Conservation (phyloP, 2,888 invertebrate species). For the Petrolisthes manimaculis region DNA sequence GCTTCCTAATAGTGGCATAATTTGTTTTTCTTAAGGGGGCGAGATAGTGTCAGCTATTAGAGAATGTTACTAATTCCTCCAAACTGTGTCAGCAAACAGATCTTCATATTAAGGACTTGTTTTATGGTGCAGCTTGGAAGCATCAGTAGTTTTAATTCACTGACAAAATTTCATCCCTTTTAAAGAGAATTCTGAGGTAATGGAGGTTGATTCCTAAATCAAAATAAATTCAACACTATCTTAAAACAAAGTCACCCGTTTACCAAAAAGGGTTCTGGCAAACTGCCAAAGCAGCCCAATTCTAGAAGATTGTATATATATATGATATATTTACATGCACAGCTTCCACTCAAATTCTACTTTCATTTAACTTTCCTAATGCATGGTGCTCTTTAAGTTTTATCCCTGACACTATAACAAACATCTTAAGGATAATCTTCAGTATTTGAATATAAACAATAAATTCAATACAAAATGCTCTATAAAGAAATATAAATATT, state of each 20-base stretch:
- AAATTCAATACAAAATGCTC: too few species aligned
- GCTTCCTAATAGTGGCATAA: slow-evolving; percentile 8
- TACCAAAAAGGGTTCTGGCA: slow-evolving; percentile 30
- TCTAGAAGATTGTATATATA: slow-evolving; percentile 18
- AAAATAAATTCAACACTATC: slow-evolving; percentile 21
- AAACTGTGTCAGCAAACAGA: too few species aligned
- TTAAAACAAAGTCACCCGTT: slow-evolving; percentile 38
- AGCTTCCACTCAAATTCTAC: neutral
- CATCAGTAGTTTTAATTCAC: too few species aligned
- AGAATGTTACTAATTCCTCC: too few species aligned
- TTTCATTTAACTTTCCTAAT: neutral
- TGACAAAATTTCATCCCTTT: slow-evolving; percentile 4
- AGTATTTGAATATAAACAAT: too few species aligned
- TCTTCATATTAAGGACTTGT: too few species aligned
- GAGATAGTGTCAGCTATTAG: too few species aligned
- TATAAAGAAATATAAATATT: too few species aligned
- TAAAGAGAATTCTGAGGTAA: slow-evolving; percentile 31
- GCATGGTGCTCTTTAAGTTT: neutral
- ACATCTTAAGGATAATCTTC: too few species aligned
- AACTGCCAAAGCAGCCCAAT: slow-evolving; percentile 33
- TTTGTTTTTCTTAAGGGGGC: neutral
- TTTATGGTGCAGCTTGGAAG: too few species aligned
- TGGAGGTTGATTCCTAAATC: slow-evolving; percentile 35
- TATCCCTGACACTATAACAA: too few species aligned
- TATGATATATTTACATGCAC: neutral